Conservation (phyloP, 2,888 invertebrate genomes). For the Acrocera orbiculus region DNA sequence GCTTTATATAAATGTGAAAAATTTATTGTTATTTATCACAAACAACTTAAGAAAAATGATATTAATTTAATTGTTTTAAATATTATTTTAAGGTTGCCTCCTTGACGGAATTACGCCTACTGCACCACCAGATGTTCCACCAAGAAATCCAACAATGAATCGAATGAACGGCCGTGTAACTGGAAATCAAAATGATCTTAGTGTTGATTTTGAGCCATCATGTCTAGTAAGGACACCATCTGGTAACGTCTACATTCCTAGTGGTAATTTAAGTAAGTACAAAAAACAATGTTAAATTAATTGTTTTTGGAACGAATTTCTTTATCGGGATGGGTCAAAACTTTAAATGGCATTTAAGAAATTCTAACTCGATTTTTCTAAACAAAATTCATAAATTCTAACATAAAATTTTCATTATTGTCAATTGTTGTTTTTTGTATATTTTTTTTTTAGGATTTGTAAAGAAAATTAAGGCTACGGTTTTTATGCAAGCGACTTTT, state of each 20-base stretch:
- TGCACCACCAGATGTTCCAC: constrained; percentile 75
- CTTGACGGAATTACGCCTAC: constrained; percentile 56
- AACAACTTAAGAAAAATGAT: neutral
- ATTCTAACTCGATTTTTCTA: too few species aligned
- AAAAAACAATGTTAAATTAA: too few species aligned
- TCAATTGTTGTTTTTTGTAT: too few species aligned
- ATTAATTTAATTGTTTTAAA: neutral
- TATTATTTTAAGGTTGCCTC: constrained; percentile 46
- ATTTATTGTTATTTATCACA: neutral
- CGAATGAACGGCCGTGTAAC: constrained; percentile 76
- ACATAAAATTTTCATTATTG: too few species aligned
- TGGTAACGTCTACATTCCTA: constrained; percentile 86
- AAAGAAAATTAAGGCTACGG: too few species aligned
- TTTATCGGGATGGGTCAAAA: too few species aligned
- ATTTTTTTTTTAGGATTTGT: too few species aligned
- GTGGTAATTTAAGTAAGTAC: constrained; percentile 48
- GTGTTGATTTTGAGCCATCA: constrained; percentile 72
- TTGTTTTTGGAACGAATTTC: too few species aligned
- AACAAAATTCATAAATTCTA: too few species aligned
- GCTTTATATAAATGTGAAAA: too few species aligned
- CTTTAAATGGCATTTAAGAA: too few species aligned
- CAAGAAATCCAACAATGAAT: constrained; percentile 80
- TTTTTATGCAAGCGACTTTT: too few species aligned
- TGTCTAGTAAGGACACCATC: constrained; percentile 82
- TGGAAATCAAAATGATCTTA: constrained; percentile 56